Conservation (phyloP, 2,888 invertebrate species). For the Dinocampus coccinellae region DNA sequence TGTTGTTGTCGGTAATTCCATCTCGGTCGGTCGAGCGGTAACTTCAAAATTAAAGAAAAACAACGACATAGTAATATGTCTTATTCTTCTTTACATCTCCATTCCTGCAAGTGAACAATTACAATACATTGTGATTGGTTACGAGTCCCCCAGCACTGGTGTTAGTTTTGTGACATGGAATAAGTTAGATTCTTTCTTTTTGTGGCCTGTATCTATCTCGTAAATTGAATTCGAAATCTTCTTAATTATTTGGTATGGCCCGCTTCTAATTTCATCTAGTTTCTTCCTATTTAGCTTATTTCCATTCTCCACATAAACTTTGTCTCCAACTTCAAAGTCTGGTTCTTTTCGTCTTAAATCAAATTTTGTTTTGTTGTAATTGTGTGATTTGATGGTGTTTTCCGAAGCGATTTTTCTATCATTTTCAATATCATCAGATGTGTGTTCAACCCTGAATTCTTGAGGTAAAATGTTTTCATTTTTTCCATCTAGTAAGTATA, state of each 20-base stretch:
- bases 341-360: constrained; percentile 47
- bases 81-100: no score
- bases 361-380: constrained; percentile 49
- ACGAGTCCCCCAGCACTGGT: no score
- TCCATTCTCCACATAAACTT: constrained; percentile 52
- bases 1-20: no score
- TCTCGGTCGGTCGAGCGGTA: no score
- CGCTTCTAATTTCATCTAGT: constrained; percentile 47
- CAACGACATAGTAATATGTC: no score
- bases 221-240: constrained; percentile 48
- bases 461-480: constrained; percentile 35
- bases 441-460: no score
- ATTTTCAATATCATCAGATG: constrained; percentile 31
- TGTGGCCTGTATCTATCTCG: constrained; percentile 40
- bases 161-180: no score
- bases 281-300: constrained; percentile 51
- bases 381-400: constrained; percentile 47
- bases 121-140: no score
- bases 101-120: no score
- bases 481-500: constrained; percentile 48
- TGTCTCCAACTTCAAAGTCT: constrained; percentile 50
- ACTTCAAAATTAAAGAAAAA: no score
- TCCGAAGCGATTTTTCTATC: constrained; percentile 48
- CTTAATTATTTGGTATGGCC: constrained; percentile 45
- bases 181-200: constrained; percentile 23